Base-by-base conservation (phyloP, 53 echinoderm and acorn worm genomes). In the Temnopleurus reevesii region DNA sequence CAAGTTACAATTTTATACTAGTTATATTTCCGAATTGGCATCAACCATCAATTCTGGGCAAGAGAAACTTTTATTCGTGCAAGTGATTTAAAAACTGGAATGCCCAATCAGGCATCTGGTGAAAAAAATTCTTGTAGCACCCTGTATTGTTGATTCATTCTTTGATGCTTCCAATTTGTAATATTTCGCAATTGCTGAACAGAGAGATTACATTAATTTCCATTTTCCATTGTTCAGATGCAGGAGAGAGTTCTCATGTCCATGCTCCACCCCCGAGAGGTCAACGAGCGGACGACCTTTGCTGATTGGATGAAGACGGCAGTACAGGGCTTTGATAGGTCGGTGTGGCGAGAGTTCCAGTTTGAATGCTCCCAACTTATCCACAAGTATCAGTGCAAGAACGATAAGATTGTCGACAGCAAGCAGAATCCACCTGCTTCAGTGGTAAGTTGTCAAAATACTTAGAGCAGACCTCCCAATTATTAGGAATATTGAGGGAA, bases 331-430 rank as follows among this genome's bases (percentile, higher is more conserved):
- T 71, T 71, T 71, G 71, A 71, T 41, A 36, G 41, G 71, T 71
- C 71, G 8, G 71, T 71, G 36, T 71, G 71, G 71, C 36, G 71
- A 21, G 71, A 71, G 2, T 71, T 71, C 23, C 71, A 71, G 41
- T 8, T 35, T 1, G 71, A 71, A 2, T 71, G 71, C 15, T 71
- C 71, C 41, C 71, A 71, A 5, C 71, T 71, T 36, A 21, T 71
- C n/a, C 5, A 71, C 71, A 71, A 71, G 71, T 71, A 71, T 71
- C 71, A 71, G 21, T 71, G 71, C 21, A 71, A 41, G 71, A 71
- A 71, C 10, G 71, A 71, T 13, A 36, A 71, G 13, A 23, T 71
- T 13, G 19, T 71, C 36, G 8, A 3, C 41, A 27, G 21, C 27
- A 25, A 43, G 3, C 71, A 19, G n/a, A 71, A 9, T 3, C 71